Percentiles rank a stretch among this genome's conserved stretches.
Evolutionary conservation across 2,797 vertebrate species (phyloP).

Genomic region (Echeneis naucrates): DNA sequence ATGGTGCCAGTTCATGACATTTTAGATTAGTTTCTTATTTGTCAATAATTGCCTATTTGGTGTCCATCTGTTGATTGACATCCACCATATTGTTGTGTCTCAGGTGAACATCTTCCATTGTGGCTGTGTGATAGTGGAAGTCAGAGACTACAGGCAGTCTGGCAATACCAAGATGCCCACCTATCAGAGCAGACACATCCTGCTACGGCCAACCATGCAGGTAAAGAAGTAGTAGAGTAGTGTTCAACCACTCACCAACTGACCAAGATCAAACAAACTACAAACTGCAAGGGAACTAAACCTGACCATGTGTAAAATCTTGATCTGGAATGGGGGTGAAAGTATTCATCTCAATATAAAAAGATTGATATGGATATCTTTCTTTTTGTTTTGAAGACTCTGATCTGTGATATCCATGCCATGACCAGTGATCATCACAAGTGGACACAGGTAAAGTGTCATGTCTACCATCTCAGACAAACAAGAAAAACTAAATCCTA

Average conservation of each 20-base stretch:
- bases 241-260: background rate
- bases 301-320: background rate
- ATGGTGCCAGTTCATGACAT: background rate
- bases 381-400: conserved; percentile 76
- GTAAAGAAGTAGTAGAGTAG: conserved; percentile 69
- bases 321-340: background rate
- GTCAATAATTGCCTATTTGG: background rate
- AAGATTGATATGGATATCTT: background rate
- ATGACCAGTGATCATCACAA: conserved; percentile 99
- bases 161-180: conserved; percentile 94
- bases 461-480: background rate
- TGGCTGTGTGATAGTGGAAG: conserved; percentile 97
- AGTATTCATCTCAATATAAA: background rate
- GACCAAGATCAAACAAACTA: too few relatives aligned
- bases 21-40: background rate
- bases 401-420: conserved; percentile 97
- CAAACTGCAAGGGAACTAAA: background rate
- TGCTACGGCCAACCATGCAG: conserved; percentile 98
- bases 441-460: conserved; percentile 93
- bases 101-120: conserved; percentile 99
- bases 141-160: conserved; percentile 96
- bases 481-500: background rate
- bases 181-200: conserved; percentile 95
- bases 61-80: conserved; percentile 10
- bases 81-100: conserved; percentile 18